phyloP scores from a whole-genome alignment of 2,888 invertebrate species.

The Apantesis nais region DNA sequence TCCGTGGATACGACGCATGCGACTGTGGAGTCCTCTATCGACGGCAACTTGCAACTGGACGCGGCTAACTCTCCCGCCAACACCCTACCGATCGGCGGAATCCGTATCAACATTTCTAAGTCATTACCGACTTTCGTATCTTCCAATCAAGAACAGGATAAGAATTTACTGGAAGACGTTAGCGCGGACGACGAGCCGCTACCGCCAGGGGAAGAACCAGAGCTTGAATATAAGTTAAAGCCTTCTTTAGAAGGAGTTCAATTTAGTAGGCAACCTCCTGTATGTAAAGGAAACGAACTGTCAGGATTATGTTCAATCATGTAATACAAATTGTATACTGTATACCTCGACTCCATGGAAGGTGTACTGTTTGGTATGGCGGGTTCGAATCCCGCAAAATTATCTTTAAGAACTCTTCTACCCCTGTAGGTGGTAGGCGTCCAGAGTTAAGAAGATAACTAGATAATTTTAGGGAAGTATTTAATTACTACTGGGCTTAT shows the following conservation, averaged over 20 bases:
- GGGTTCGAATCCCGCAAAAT: background rate
- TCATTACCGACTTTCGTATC: conserved; percentile 70
- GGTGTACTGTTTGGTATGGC: background rate
- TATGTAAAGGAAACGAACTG: conserved; percentile 91
- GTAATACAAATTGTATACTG: conserved; percentile 66
- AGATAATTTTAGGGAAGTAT: background rate
- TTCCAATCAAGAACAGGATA: conserved; percentile 38
- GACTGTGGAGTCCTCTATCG: conserved; percentile 88
- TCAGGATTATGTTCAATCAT: conserved; percentile 95
- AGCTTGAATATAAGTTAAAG: conserved; percentile 86
- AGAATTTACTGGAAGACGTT: conserved; percentile 64
- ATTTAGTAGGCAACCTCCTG: conserved; percentile 89
- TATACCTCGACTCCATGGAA: background rate
- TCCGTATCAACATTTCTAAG: conserved; percentile 94
- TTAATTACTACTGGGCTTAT: background rate
- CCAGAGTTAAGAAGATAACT: background rate
- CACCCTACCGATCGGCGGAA: conserved; percentile 82
- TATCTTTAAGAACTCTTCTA: background rate
- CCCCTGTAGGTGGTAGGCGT: background rate
- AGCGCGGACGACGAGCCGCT: conserved; percentile 82
- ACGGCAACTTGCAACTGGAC: conserved; percentile 91
- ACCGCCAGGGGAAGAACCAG: conserved; percentile 85
- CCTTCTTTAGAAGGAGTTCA: conserved; percentile 87
- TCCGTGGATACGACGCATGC: conserved; percentile 83
- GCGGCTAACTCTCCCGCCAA: conserved; percentile 75